phyloP scores from a whole-genome alignment of 1,140 invertebrate genomes.

The Drosophila ficusphila region DNA sequence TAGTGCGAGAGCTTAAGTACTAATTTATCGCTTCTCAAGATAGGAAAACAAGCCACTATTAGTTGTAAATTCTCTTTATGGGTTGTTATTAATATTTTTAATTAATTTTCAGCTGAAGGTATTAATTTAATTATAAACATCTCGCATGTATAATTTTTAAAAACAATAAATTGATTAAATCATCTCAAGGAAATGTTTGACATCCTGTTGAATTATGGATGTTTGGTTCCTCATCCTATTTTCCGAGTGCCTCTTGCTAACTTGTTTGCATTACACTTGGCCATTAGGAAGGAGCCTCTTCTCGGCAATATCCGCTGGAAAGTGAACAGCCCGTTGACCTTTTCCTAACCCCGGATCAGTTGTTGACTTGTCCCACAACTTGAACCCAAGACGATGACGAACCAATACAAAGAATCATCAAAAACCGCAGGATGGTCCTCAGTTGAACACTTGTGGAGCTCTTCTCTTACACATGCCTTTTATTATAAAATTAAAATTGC shows the following conservation, averaged over 20 bases:
- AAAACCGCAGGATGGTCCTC: constrained; percentile 30
- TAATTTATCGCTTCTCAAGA: constrained; percentile 6
- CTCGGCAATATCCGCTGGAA: constrained; percentile 8
- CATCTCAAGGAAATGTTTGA: neutral
- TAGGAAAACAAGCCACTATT: too few relatives aligned
- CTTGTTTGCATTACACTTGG: constrained; percentile 34
- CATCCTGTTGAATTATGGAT: constrained; percentile 1
- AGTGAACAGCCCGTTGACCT: constrained; percentile 43
- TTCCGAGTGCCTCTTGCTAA: neutral
- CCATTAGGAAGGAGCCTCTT: constrained; percentile 13
- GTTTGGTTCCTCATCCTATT: neutral
- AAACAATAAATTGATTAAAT: neutral
- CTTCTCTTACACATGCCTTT: constrained; percentile 47
- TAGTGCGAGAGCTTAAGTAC: neutral
- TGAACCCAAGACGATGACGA: constrained; percentile 14
- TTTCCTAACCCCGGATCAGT: constrained; percentile 42
- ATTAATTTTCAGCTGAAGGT: too few relatives aligned
- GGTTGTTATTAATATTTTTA: too few relatives aligned
- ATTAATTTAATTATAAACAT: too few relatives aligned
- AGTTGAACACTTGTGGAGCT: constrained; percentile 46
- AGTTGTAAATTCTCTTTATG: too few relatives aligned
- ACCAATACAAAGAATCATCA: constrained; percentile 27
- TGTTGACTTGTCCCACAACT: constrained; percentile 37
- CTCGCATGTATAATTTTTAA: too few relatives aligned
- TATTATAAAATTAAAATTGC: constrained; percentile 45